Evolutionary conservation across 2,113 vertebrate species (phyloP).

Genomic region (Brachionichthys hirsutus): DNA sequence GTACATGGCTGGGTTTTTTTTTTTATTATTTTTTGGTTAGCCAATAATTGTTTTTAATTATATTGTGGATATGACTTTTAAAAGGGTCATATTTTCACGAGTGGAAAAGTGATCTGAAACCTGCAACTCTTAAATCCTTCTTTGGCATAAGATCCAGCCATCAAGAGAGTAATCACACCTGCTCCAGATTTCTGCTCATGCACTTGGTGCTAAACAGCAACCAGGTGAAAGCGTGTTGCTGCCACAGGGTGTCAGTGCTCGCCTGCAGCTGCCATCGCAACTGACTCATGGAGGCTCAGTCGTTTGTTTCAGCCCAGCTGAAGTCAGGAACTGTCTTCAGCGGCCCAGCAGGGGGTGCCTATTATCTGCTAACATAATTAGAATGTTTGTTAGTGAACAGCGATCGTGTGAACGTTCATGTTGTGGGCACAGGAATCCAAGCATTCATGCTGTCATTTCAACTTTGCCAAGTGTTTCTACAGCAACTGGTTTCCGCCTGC

Average conservation of each 20-base stretch:
- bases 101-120: too few species aligned
- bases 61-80: too few species aligned
- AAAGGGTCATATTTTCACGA: too few species aligned
- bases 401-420: slow-evolving; percentile 8
- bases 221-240: neutral
- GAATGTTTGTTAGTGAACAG: slow-evolving; percentile 44
- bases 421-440: slow-evolving; percentile 44
- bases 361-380: slow-evolving; percentile 62
- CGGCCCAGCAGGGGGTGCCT: slow-evolving; percentile 52
- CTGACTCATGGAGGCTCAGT: slow-evolving; percentile 24
- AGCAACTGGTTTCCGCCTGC: slow-evolving; percentile 23
- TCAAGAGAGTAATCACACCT: too few species aligned
- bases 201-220: neutral
- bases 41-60: too few species aligned
- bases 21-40: too few species aligned
- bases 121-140: too few species aligned
- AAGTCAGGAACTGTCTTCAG: slow-evolving; percentile 28
- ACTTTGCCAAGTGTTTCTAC: slow-evolving; percentile 73
- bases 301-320: slow-evolving; percentile 29
- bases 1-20: too few species aligned
- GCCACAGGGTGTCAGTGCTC: slow-evolving; percentile 61
- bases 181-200: neutral
- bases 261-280: slow-evolving; percentile 10
- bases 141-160: too few species aligned
- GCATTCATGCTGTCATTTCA: slow-evolving; percentile 74